Base-by-base conservation (phyloP, 53 echinoderm and acorn worm genomes). In the Pentamera pediparva region DNA sequence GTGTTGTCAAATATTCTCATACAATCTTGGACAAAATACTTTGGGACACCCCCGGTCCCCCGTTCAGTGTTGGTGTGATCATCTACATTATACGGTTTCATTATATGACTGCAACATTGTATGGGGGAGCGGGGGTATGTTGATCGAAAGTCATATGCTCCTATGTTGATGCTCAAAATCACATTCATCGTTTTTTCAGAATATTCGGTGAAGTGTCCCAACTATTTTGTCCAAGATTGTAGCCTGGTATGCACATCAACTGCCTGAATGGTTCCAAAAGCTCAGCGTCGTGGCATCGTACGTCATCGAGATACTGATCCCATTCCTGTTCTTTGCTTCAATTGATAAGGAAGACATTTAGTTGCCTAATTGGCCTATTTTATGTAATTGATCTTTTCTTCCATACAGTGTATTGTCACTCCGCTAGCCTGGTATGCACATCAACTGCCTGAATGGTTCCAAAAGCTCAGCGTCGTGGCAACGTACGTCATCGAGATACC, bases 371-470 rank as follows among this genome's bases (percentile, higher is more conserved):
- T 13, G 13, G 13, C 12, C 8, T 62, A 10, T 31, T 33, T 41
- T 69, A 69, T 6, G 20, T 11, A 6, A 18, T 69, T n/a, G n/a
- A 53, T 18, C 43, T 38, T 20, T 43, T 31, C 9, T 34, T 70
- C 9, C 64, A 22, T 40, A 1, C 79, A 94, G 94, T 94, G 94
- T 35, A 90, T 94, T 34, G 71, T 81, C 17, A 94, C 94, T 0
- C 87, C 87, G 2, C 56, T 94, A 21, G 89, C 94, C 12, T 94
- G 94, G 94, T 94, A 90, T 37, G 87, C 85, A 5, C 94, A 94
- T 30, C 94, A 94, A 37, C 56, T 94, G 10, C 94, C 94, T 0
- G 87, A 90, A 29, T 94, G 94, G 94, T 85, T 90, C 18, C 90
- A 95, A 61, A 81, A 77, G 50, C 85, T 95, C 21, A 95, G 87